phyloP scores from a whole-genome alignment of 2,888 invertebrate genomes.

The Diaphora mendica region DNA sequence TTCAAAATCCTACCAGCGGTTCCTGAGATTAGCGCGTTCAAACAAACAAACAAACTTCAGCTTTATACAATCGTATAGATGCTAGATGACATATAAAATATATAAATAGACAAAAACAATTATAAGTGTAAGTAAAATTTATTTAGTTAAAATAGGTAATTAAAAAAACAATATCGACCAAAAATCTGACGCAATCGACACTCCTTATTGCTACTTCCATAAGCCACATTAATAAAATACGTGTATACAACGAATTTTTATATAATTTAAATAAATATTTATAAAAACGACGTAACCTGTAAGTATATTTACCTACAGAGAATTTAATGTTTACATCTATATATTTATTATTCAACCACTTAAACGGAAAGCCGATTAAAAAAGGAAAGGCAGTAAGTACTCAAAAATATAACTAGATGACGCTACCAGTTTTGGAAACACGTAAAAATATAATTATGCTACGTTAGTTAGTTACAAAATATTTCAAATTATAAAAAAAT shows the following conservation, averaged over 20 bases:
- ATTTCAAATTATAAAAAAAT: not conserved
- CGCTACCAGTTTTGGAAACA: constrained; percentile 27
- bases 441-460: not conserved
- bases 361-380: not conserved
- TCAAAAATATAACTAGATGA: constrained; percentile 36
- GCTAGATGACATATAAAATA: no score
- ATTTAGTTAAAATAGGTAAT: no score
- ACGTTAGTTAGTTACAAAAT: not conserved
- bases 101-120: no score
- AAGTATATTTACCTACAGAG: not conserved
- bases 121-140: no score
- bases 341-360: not conserved
- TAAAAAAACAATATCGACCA: not conserved
- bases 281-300: not conserved
- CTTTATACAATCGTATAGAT: no score
- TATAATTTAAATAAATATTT: not conserved
- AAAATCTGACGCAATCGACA: constrained; percentile 42
- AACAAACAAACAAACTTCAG: no score
- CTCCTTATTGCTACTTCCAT: constrained; percentile 34
- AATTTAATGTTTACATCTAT: not conserved
- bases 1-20: no score
- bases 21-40: no score
- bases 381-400: constrained; percentile 17
- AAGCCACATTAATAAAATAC: not conserved
- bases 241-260: not conserved